Evolutionary conservation across 2,888 invertebrate species (phyloP), one percentile per base, ranked within the genome.

Genomic region (Callinectes sapidus): DNA sequence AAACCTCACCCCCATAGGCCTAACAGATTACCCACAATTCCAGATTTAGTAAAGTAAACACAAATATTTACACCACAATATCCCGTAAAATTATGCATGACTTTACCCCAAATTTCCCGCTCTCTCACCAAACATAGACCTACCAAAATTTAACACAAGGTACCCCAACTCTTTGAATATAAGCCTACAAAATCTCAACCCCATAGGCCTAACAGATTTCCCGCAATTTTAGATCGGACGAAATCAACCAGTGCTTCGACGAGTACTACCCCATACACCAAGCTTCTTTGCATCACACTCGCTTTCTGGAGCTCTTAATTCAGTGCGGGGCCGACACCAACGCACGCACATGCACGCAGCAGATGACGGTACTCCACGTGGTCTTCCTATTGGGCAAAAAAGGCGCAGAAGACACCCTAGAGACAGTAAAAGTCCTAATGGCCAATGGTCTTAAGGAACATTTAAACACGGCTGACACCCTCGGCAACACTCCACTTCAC

Each of bases 251-350:
- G 94, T 96, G 97, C 92, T 97, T 97, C 95, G 97, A 97, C 95
- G 97, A 97, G 96, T 97, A 97, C 95, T 97, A 97, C 95, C 97
- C 97, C n/a, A 97, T 97, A 93, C 97, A 97, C 95, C 97, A 97
- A 94, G 96, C 97, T 23, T 97, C 97, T 32, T 96, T 97, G 48
- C 97, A 97, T 95, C 97, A 97, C 94, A 96, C 97, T 89, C 96
- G 97, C 95, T 97, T 97, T 95, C 96, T 97, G 2, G 95, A 95
- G 90, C 95, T 96, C 23, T 95, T 96, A 39, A 95, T 96, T 54
- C 95, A 96, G 94, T 97, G 97, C 95, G 97, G 97, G n/a, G 97
- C 97, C 54, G 97, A 97, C 93, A 97, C 97, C 0, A 97, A 97
- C 10, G 97, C 97, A 3, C 96, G 97, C 91, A 97, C 97, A 28